phyloP scores from a whole-genome alignment of 2,113 vertebrate species.

The Gavialis gangeticus region DNA sequence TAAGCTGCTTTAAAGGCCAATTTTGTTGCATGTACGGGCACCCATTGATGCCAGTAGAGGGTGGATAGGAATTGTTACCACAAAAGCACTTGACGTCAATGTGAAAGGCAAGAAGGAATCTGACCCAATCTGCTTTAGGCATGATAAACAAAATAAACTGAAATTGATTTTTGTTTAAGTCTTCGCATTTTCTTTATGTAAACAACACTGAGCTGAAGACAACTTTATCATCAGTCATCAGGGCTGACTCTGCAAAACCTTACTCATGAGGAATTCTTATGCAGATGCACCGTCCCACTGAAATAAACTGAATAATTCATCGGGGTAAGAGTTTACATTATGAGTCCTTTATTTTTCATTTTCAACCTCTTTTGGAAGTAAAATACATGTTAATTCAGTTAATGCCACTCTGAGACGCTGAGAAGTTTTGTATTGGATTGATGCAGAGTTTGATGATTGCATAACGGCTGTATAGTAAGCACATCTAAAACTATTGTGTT shows the following conservation, averaged over 20 bases:
- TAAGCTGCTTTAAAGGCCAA: no score
- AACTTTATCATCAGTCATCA: background rate
- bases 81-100: background rate
- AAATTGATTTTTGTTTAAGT: slow-evolving; percentile 6
- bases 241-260: background rate
- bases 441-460: background rate
- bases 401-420: background rate
- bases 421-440: background rate
- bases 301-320: background rate
- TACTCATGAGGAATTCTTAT: background rate
- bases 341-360: background rate
- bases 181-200: slow-evolving; percentile 21
- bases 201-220: background rate
- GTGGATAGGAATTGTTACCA: background rate
- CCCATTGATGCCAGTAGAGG: background rate
- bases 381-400: slow-evolving; percentile 23
- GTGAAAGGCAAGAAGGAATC: background rate
- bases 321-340: background rate
- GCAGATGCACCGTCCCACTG: background rate
- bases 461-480: background rate
- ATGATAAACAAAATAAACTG: background rate
- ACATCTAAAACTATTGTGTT: background rate
- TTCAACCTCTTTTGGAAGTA: slow-evolving; percentile 29
- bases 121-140: background rate
- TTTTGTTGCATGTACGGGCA: no score